Conservation (phyloP, 2,888 invertebrate genomes). For the Willowsia nigromaculata region DNA sequence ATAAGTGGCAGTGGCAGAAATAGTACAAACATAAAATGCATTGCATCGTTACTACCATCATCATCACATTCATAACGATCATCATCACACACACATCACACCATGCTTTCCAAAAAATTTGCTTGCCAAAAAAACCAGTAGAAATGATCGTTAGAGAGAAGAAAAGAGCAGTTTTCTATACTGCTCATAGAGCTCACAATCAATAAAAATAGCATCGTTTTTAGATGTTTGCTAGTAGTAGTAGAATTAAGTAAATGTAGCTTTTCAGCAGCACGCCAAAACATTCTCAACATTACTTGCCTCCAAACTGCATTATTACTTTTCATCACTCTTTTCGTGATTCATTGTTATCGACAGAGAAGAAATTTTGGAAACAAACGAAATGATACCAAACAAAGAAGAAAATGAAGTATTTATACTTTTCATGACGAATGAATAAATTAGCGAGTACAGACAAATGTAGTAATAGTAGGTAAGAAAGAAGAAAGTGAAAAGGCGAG, state of each 20-base stretch:
- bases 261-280: slow-evolving; percentile 4
- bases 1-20: not conserved
- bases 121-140: slow-evolving; percentile 51
- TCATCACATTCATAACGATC: slow-evolving; percentile 40
- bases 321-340: slow-evolving; percentile 4
- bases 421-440: not conserved
- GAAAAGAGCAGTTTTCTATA: not conserved
- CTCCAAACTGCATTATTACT: not conserved
- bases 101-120: slow-evolving; percentile 43
- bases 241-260: not conserved
- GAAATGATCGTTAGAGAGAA: slow-evolving; percentile 35
- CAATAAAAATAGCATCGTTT: slow-evolving; percentile 71
- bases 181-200: slow-evolving; percentile 41
- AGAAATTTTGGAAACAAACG: too few relatives aligned
- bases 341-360: too few relatives aligned
- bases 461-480: not conserved
- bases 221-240: slow-evolving; percentile 64
- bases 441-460: not conserved
- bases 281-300: slow-evolving; percentile 34
- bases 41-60: slow-evolving; percentile 30
- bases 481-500: slow-evolving; percentile 46
- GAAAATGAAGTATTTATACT: not conserved
- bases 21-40: slow-evolving; percentile 18
- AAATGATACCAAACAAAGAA: not conserved
- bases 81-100: slow-evolving; percentile 44